These are phyloP conservation scores for Atta colombica DNA, from an alignment of 1,140 invertebrate genomes.

Conservation along the genomic window DNA sequence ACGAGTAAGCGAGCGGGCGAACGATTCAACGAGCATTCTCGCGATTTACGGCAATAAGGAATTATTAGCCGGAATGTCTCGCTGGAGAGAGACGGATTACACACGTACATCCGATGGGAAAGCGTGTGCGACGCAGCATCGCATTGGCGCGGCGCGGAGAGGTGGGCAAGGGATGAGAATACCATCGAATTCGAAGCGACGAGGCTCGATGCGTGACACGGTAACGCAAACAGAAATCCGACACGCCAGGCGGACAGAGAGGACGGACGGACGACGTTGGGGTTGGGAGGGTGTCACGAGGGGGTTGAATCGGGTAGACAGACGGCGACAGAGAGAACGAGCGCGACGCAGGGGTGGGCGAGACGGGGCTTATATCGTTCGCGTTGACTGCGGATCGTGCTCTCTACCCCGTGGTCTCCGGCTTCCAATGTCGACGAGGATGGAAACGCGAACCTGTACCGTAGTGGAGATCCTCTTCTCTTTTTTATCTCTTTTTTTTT, in stretches of 20 bases:
- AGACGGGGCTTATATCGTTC: slow-evolving; percentile 77
- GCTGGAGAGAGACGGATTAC: slow-evolving; percentile 76
- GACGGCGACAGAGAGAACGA: slow-evolving; percentile 72
- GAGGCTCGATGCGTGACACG: slow-evolving; percentile 81
- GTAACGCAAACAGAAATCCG: slow-evolving; percentile 84
- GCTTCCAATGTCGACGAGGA: slow-evolving; percentile 80
- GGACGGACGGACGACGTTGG: slow-evolving; percentile 57
- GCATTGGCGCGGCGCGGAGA: slow-evolving; percentile 5
- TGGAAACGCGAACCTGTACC: slow-evolving; percentile 80
- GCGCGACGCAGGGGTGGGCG: slow-evolving; percentile 58
- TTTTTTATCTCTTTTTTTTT: slow-evolving; percentile 74
- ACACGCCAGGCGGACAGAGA: slow-evolving; percentile 75
- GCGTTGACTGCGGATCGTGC: slow-evolving; percentile 80
- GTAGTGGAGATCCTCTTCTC: slow-evolving; percentile 74
- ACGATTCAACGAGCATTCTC: slow-evolving; percentile 44
- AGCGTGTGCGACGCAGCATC: slow-evolving; percentile 41
- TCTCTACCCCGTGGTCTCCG: slow-evolving; percentile 74
- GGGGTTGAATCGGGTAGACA: slow-evolving; percentile 66
- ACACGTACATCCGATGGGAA: slow-evolving; percentile 65
- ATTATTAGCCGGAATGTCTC: slow-evolving; percentile 74
- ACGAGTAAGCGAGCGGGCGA: neutral
- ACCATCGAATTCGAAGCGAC: slow-evolving; percentile 78
- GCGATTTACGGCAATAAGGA: slow-evolving; percentile 62
- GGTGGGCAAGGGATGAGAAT: slow-evolving; percentile 53
- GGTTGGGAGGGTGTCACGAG: slow-evolving; percentile 59